phyloP scores from a whole-genome alignment of 2,888 invertebrate species.

The Lasioglossum malachurum region DNA sequence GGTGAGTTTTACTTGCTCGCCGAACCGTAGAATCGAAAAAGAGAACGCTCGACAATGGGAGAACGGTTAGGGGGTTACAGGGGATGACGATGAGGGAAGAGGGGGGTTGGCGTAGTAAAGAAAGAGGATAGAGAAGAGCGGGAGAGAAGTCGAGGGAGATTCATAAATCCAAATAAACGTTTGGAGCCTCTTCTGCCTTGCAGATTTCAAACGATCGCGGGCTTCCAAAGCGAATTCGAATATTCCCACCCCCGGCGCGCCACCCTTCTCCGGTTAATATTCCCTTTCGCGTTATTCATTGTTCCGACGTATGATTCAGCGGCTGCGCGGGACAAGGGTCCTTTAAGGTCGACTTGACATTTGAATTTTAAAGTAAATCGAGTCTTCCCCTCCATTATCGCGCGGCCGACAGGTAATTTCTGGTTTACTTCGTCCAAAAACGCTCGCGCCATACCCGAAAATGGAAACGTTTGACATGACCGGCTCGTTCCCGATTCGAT shows the following conservation, averaged over 20 bases:
- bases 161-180: slow-evolving; percentile 81
- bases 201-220: slow-evolving; percentile 60
- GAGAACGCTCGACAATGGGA: slow-evolving; percentile 48
- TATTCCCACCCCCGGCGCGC: slow-evolving; percentile 34
- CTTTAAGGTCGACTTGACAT: slow-evolving; percentile 54
- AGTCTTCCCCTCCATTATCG: slow-evolving; percentile 36
- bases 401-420: slow-evolving; percentile 45
- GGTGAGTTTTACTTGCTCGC: slow-evolving; percentile 71
- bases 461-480: slow-evolving; percentile 13
- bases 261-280: slow-evolving; percentile 50
- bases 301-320: slow-evolving; percentile 55
- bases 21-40: slow-evolving; percentile 41
- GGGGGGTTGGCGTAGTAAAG: not conserved
- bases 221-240: slow-evolving; percentile 59
- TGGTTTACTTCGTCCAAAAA: not conserved
- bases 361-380: slow-evolving; percentile 63
- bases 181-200: slow-evolving; percentile 58
- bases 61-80: not conserved
- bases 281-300: slow-evolving; percentile 60
- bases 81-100: not conserved
- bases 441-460: not conserved
- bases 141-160: slow-evolving; percentile 59
- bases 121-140: not conserved
- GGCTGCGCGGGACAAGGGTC: slow-evolving; percentile 48
- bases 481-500: not conserved